Base-by-base conservation (phyloP, 2,113 vertebrate genomes). In the Phainopepla nitens region DNA sequence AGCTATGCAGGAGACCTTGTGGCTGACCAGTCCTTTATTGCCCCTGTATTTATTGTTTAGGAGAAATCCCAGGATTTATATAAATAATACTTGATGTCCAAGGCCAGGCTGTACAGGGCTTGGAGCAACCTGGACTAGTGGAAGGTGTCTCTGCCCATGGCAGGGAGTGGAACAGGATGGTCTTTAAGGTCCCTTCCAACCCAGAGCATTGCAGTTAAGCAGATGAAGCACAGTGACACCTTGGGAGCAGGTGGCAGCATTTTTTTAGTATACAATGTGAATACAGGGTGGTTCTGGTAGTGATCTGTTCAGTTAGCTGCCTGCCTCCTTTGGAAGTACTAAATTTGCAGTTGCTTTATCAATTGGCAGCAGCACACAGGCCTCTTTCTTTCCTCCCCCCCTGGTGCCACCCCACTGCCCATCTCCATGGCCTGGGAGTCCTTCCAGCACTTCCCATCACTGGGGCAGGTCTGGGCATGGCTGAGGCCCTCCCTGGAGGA, bases 381-480 rank as follows among this genome's bases (percentile, higher is more conserved):
- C 18, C 7, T 53, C 33, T 44, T 87, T 54, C 29, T 54, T 79
- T 79, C 35, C 18, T 49, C 9, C 31, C 31, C 10, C 5, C 20
- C 35, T 35, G 36, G 16, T 91, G 83, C 39, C 1, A 1, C 45
- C 47, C 24, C 23, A 8, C 23, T 72, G 29, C 14, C 23, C 12
- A 42, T 71, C 49, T 11, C 0, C 2, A 1, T 45, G 68, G 51
- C 31, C 36, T 62, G 35, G 44, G 68, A 51, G 13, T 36, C 33
- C 39, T 79, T 71, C 10, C 27, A 36, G 53, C 14, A 7, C 2
- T 57, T 35, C 9, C 13, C 36, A 6, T 42, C 1, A 0, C 35
- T 41, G 51, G 31, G 47, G 4, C 16, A 16, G 44, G 42, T 36
- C 29, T 15, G 8, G 31, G 21, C 58, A 77, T 22, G 58, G 44